phyloP scores from a whole-genome alignment of 2,888 invertebrate genomes.

The Acleris holmiana region DNA sequence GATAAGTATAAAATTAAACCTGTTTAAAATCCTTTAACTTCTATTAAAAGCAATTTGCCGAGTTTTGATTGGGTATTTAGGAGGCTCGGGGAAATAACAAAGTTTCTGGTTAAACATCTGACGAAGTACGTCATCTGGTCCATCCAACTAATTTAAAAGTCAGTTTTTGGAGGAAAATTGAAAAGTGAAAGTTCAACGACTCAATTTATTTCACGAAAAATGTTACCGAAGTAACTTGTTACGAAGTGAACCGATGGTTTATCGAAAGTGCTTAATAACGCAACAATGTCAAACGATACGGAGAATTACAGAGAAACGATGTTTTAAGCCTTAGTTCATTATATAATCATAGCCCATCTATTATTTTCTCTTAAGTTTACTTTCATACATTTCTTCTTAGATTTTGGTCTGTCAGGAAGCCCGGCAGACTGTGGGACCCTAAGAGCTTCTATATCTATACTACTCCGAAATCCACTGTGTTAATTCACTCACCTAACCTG shows the following conservation, averaged over 20 bases:
- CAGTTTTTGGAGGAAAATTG: conserved; percentile 35
- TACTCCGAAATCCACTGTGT: too few species aligned
- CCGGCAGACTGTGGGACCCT: too few species aligned
- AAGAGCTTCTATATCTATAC: too few species aligned
- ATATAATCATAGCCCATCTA: too few species aligned
- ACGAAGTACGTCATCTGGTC: conserved; percentile 36
- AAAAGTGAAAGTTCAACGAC: conserved; percentile 30
- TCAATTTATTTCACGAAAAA: conserved; percentile 21
- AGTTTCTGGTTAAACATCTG: conserved; percentile 33
- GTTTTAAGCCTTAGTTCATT: too few species aligned
- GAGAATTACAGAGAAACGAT: too few species aligned
- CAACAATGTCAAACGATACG: background rate
- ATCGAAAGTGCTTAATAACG: background rate
- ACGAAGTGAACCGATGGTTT: background rate
- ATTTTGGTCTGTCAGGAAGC: too few species aligned
- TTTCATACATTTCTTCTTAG: too few species aligned
- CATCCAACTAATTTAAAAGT: conserved; percentile 35
- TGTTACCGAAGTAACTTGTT: conserved; percentile 15
- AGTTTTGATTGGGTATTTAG: conserved; percentile 33
- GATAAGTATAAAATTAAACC: conserved; percentile 13
- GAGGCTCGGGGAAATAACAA: conserved; percentile 20
- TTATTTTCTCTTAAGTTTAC: too few species aligned
- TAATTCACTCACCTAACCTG: too few species aligned
- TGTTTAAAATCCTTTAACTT: conserved; percentile 22
- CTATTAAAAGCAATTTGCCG: conserved; percentile 19